These are phyloP conservation scores for Notolepis coatsorum DNA, from an alignment of 2,797 vertebrate species.

Conservation along the genomic window DNA sequence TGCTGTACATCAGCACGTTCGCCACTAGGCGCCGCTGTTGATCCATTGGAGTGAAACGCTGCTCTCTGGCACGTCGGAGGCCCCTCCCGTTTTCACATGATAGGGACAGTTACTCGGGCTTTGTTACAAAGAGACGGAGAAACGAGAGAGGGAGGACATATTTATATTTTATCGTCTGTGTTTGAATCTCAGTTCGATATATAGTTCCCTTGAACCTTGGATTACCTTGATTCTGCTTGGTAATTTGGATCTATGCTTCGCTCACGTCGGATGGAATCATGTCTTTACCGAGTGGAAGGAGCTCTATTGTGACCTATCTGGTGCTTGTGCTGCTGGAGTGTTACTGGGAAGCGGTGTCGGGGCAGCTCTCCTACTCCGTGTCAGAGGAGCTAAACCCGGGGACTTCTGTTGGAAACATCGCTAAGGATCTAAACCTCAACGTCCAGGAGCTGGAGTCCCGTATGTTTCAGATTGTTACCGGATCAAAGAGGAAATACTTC, in stretches of 20 bases:
- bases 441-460: conserved; percentile 83
- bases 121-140: conserved; percentile 59
- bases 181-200: not conserved
- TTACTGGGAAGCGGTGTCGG: conserved; percentile 47
- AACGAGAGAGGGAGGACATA: conserved; percentile 18
- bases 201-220: not conserved
- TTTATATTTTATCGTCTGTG: not conserved
- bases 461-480: conserved; percentile 82
- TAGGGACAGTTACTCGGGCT: conserved; percentile 45
- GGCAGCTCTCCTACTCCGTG: conserved; percentile 84
- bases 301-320: conserved; percentile 40
- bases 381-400: conserved; percentile 87
- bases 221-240: not conserved
- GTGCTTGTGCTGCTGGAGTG: conserved; percentile 46
- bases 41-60: conserved; percentile 47
- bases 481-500: conserved; percentile 79
- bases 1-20: conserved; percentile 8
- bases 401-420: conserved; percentile 88
- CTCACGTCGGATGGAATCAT: conserved; percentile 39
- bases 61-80: conserved; percentile 14
- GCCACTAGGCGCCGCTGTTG: conserved; percentile 70
- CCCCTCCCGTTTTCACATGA: conserved; percentile 64
- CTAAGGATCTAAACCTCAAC: conserved; percentile 85
- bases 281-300: conserved; percentile 33
- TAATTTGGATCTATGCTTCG: not conserved